Evolutionary conservation across 2,888 invertebrate species (phyloP), one percentile per base, ranked within the genome.

Genomic region (Drosophila buzzatii): DNA sequence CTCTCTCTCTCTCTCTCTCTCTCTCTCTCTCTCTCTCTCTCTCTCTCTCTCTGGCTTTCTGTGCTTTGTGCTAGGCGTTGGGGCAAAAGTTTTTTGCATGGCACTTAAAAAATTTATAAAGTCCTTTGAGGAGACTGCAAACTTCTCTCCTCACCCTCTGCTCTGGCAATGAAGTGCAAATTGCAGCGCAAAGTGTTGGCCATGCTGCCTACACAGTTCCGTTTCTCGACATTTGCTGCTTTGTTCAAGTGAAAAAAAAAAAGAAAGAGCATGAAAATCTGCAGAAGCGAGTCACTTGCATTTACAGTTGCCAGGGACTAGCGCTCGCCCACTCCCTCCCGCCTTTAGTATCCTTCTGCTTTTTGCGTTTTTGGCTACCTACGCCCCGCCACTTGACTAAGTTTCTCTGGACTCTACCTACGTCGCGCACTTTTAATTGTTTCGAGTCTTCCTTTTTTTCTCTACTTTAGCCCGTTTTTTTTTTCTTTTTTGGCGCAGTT

Each of bases 121-220:
- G 85, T 85, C 86, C 86, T 85, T 84, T 85, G 86, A 81, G 77
- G 70, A 83, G 78, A 73, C 82, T 82, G 72, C 70, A 1, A 9
- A 9, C 37, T 18, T 16, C 42, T 16, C 31, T 6, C 39, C 31
- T 12, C n/a, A 27, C 12, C 16, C 31, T 66, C 37, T 1, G 16
- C 53, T 3, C 71, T 76, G 78, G 86, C 87, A 88, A 88, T 87
- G 87, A 87, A 88, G 88, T 87, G 87, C 86, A 87, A 87, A 87
- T 87, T 88, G 87, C 83, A 88, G 83, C 65, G 76, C 59, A 85
- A 87, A 85, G 85, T 85, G 88, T 85, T 83, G 76, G 71, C 75
- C 63, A 33, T 62, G 64, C 55, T 74, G 68, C 67, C 57, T 52
- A 47, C 45, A 14, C 45, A 33, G 53, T 69, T 75, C 69, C 72